A percentile compares a stretch with the other conserved stretches of the same genome.
Conservation (phyloP, 2,888 invertebrate genomes). For the Dynastes maya region DNA sequence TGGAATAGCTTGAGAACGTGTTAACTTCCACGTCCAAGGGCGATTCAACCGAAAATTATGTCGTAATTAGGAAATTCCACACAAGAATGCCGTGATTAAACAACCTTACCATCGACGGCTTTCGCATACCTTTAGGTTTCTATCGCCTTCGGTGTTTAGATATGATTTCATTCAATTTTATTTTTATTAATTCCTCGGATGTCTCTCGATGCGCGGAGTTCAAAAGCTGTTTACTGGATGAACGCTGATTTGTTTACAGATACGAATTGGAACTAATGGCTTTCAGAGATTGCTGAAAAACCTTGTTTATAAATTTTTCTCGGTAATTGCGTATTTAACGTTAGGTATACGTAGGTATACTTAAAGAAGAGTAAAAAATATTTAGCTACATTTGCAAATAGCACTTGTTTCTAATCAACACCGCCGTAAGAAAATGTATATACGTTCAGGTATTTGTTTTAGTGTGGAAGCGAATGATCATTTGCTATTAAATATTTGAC, state of each 20-base stretch:
- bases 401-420: too few species aligned
- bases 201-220: constrained; percentile 5
- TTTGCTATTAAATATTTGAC: not conserved
- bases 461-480: not conserved
- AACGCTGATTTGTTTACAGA: constrained; percentile 11
- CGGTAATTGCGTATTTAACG: not conserved
- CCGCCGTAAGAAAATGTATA: too few species aligned
- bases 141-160: constrained; percentile 25
- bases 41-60: constrained; percentile 33
- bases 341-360: not conserved
- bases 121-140: constrained; percentile 26
- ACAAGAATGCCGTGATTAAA: constrained; percentile 29
- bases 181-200: constrained; percentile 22
- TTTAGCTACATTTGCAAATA: too few species aligned
- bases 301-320: not conserved
- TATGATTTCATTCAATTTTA: constrained; percentile 28
- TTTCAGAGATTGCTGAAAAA: not conserved
- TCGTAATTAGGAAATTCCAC: constrained; percentile 31
- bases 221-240: constrained; percentile 3
- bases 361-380: not conserved
- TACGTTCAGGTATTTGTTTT: too few species aligned
- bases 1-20: constrained; percentile 20
- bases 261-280: not conserved
- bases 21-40: constrained; percentile 34
- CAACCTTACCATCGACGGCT: constrained; percentile 18